Evolutionary conservation across 1,140 invertebrate genomes (phyloP).

Genomic region (Saccostrea echinata): DNA sequence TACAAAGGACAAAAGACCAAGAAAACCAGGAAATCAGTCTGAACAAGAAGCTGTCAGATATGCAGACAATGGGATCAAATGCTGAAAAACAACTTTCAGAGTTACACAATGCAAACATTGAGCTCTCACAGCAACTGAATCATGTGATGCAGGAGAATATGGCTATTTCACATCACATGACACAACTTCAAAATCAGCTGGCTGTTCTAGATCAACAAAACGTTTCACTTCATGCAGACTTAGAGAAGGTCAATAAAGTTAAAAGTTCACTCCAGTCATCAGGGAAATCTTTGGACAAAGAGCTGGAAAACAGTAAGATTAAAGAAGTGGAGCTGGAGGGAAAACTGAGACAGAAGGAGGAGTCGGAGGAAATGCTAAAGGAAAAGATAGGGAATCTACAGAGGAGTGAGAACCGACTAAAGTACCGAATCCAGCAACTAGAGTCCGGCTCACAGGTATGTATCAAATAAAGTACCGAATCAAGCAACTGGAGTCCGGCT

Average conservation of each 20-base stretch:
- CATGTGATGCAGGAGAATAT: constrained; percentile 71
- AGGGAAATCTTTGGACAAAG: constrained; percentile 67
- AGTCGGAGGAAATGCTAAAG: constrained; percentile 66
- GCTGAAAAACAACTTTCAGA: constrained; percentile 70
- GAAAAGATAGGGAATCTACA: constrained; percentile 70
- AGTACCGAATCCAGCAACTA: constrained; percentile 70
- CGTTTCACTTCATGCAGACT: constrained; percentile 61
- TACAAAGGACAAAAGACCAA: constrained; percentile 69
- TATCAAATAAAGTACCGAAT: background rate
- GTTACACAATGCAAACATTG: constrained; percentile 71
- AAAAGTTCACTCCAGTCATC: constrained; percentile 67
- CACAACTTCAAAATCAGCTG: constrained; percentile 66
- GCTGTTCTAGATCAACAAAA: constrained; percentile 69
- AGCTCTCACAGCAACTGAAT: constrained; percentile 69
- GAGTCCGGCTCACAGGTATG: constrained; percentile 6
- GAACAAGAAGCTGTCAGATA: constrained; percentile 63
- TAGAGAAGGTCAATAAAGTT: constrained; percentile 67
- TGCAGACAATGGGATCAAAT: constrained; percentile 70
- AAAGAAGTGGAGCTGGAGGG: constrained; percentile 68
- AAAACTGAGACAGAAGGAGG: constrained; percentile 66
- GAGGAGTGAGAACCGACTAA: constrained; percentile 71
- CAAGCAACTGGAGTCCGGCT: background rate
- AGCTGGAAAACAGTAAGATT: constrained; percentile 67
- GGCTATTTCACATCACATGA: constrained; percentile 65
- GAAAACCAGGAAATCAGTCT: constrained; percentile 72